These are phyloP conservation scores for Coilia nasus DNA, from an alignment of 2,797 vertebrate species.

Conservation along the genomic window DNA sequence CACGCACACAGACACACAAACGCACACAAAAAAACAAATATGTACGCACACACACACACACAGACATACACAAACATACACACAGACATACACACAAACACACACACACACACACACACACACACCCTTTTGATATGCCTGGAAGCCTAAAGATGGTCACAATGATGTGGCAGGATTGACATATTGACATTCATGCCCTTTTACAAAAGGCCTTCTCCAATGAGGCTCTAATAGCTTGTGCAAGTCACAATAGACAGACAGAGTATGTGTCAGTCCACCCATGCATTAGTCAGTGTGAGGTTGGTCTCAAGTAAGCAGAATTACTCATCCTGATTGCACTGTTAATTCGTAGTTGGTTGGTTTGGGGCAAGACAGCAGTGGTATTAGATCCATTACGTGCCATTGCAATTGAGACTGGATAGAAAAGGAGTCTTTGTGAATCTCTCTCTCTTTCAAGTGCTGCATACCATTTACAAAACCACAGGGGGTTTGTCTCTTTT, in stretches of 20 bases:
- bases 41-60: too few species aligned
- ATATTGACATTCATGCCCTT: too few species aligned
- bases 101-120: too few species aligned
- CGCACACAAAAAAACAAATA: too few species aligned
- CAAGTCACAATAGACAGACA: background rate
- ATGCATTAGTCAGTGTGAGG: background rate
- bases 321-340: background rate
- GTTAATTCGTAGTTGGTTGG: background rate
- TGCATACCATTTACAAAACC: slow-evolving; percentile 2
- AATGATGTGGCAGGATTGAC: too few species aligned
- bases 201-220: too few species aligned
- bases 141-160: too few species aligned
- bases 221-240: too few species aligned
- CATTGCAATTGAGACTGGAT: background rate
- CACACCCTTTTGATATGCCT: too few species aligned
- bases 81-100: too few species aligned
- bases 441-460: background rate
- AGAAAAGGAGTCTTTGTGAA: background rate
- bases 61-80: too few species aligned
- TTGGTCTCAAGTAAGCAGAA: background rate
- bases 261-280: background rate
- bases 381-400: background rate
- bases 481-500: background rate
- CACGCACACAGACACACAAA: too few species aligned
- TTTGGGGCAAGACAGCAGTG: background rate